Conservation (phyloP, 2,797 vertebrate species). For the Brotula barbata region DNA sequence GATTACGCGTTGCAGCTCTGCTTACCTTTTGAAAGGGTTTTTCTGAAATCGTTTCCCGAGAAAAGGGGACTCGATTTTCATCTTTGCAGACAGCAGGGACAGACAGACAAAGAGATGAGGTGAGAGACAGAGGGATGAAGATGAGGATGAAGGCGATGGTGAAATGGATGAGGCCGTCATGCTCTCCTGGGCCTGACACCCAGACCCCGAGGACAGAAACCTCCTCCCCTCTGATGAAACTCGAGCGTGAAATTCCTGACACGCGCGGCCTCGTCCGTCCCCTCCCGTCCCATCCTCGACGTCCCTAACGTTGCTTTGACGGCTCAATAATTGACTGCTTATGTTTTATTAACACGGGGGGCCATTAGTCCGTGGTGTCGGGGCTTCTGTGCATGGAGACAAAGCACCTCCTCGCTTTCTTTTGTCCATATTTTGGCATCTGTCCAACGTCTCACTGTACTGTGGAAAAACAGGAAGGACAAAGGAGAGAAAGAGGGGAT, state of each 20-base stretch:
- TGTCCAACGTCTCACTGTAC: conserved; percentile 28
- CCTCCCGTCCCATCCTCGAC: not conserved
- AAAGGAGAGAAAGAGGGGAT: no score
- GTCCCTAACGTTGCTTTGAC: conserved; percentile 51
- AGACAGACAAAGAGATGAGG: not conserved
- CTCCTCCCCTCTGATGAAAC: conserved; percentile 6
- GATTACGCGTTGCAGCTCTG: no score
- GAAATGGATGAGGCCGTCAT: not conserved
- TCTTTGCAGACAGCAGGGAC: no score
- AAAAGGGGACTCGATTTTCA: no score
- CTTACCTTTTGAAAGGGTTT: no score
- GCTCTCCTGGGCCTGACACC: conserved; percentile 15
- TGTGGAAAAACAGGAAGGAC: no score
- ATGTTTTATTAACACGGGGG: conserved; percentile 75
- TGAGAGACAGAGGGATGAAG: not conserved
- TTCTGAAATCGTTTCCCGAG: no score
- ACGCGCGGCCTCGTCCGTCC: not conserved
- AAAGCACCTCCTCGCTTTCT: conserved; percentile 46
- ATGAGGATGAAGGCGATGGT: not conserved
- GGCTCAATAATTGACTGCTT: conserved; percentile 73
- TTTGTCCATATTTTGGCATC: conserved; percentile 45
- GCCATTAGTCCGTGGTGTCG: conserved; percentile 59
- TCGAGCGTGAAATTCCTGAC: conserved; percentile 26
- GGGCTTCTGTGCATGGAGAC: conserved; percentile 41
- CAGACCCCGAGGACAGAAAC: conserved; percentile 8